A percentile compares a stretch with the other conserved stretches of the same genome.
Evolutionary conservation across 2,797 vertebrate species (phyloP).

Genomic region (Rachycentron canadum): DNA sequence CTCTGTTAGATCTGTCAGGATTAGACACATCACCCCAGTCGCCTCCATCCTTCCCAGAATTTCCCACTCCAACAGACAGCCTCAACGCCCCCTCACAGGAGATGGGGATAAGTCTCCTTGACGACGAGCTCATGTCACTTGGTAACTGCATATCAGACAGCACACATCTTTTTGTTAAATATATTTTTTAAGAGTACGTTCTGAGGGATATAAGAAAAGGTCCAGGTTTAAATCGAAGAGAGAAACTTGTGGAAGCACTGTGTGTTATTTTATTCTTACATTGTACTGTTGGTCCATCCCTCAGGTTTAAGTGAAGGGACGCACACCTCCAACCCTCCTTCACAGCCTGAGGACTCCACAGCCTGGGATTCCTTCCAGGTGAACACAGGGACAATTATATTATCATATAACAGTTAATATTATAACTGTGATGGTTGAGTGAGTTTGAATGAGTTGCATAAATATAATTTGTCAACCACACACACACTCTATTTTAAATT

Average conservation of each 20-base stretch:
- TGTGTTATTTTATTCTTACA: background rate
- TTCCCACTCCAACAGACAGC: slow-evolving; percentile 82
- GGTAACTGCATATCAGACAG: slow-evolving; percentile 81
- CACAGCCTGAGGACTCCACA: slow-evolving; percentile 86
- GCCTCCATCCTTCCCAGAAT: slow-evolving; percentile 87
- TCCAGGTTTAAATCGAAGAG: background rate
- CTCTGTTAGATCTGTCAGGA: slow-evolving; percentile 94
- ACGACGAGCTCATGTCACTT: slow-evolving; percentile 98
- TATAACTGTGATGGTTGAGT: background rate
- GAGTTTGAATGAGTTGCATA: background rate
- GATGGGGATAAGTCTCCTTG: slow-evolving; percentile 92
- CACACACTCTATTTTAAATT: background rate
- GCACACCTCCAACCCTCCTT: slow-evolving; percentile 79
- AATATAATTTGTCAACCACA: background rate
- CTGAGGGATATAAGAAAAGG: background rate
- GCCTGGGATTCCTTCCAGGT: slow-evolving; percentile 98
- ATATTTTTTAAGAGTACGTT: background rate
- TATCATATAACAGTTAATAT: too few relatives aligned
- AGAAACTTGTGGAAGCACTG: background rate
- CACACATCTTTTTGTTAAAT: background rate
- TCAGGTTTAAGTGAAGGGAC: slow-evolving; percentile 92
- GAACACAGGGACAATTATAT: slow-evolving; percentile 30
- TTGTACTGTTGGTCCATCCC: background rate
- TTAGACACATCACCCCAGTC: slow-evolving; percentile 90
- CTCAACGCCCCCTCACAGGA: slow-evolving; percentile 84